These are phyloP conservation scores for Coenobita brevimanus DNA, from an alignment of 1,140 invertebrate genomes.

Conservation along the genomic window DNA sequence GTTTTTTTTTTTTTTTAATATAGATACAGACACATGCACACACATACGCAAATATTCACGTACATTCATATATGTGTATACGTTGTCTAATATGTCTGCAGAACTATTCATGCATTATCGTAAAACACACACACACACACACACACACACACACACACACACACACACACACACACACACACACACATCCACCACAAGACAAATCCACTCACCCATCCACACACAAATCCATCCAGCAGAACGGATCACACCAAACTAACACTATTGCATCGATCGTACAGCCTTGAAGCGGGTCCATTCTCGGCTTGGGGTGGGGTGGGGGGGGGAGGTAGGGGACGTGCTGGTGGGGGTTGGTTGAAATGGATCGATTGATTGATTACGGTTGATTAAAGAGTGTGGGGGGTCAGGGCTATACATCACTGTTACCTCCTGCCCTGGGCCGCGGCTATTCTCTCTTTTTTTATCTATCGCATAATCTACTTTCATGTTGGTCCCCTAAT, in stretches of 20 bases:
- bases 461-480: constrained; percentile 1
- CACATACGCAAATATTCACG: too few relatives aligned
- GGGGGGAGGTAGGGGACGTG: too few relatives aligned
- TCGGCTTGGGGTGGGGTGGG: not conserved
- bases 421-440: not conserved
- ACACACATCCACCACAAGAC: not conserved
- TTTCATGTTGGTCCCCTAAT: not conserved
- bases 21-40: not conserved
- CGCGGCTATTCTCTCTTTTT: not conserved
- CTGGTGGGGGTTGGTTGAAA: too few relatives aligned
- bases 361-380: constrained; percentile 61
- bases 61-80: too few relatives aligned
- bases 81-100: not conserved
- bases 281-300: constrained; percentile 34
- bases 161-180: too few relatives aligned
- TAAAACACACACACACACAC: too few relatives aligned
- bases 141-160: constrained; percentile 22
- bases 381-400: constrained; percentile 54
- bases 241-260: not conserved
- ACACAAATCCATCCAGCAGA: not conserved
- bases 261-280: constrained; percentile 35
- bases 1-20: not conserved
- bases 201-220: constrained; percentile 26
- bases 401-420: constrained; percentile 40
- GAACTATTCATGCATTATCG: too few relatives aligned